phyloP scores from a whole-genome alignment of 37 sponge, comb jelly and placozoan genomes.

The Halisarca cf. caerulea region DNA sequence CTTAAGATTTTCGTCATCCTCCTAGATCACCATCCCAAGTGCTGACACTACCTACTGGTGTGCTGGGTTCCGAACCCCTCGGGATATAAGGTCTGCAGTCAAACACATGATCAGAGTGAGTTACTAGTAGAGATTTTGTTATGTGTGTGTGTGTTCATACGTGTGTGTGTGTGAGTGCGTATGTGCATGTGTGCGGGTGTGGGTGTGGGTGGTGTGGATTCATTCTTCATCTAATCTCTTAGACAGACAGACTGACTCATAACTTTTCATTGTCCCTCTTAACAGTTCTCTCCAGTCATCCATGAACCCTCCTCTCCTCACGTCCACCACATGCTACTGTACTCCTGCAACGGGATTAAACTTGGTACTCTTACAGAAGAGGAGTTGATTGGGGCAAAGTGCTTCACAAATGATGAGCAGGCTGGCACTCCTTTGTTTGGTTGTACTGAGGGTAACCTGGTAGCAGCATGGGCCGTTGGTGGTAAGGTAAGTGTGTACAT shows the following conservation, averaged over 20 bases:
- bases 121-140: too few species aligned
- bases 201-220: too few species aligned
- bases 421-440: neutral
- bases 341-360: conserved; percentile 28
- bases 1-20: too few species aligned
- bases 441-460: neutral
- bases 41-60: conserved; percentile 68
- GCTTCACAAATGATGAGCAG: neutral
- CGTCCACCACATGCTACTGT: conserved; percentile 69
- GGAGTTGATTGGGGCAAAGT: neutral
- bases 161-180: too few species aligned
- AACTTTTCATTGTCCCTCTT: too few species aligned
- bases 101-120: conserved; percentile 42
- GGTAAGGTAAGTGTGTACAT: conserved; percentile 37
- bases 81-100: neutral
- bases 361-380: neutral
- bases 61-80: conserved; percentile 32
- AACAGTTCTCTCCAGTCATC: conserved; percentile 21
- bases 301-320: neutral
- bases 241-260: too few species aligned
- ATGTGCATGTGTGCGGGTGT: too few species aligned
- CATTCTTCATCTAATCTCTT: too few species aligned
- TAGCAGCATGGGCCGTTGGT: conserved; percentile 70
- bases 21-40: conserved; percentile 46
- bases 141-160: too few species aligned